These are phyloP conservation scores for Hippoglossus stenolepis DNA, from an alignment of 2,113 vertebrate genomes.

Conservation along the genomic window DNA sequence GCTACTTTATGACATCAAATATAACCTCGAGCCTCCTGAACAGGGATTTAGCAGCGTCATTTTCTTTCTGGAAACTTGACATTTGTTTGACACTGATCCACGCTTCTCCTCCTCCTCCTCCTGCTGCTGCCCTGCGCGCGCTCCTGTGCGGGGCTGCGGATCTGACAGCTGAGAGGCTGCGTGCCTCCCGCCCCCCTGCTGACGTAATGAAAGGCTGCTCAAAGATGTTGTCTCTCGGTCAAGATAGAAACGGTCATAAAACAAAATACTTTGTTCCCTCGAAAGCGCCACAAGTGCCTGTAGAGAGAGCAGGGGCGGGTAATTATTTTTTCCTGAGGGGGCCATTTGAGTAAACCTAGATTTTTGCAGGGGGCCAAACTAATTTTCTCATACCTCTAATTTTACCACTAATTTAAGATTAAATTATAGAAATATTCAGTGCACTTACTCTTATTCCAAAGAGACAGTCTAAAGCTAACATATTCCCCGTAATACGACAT, in stretches of 20 bases:
- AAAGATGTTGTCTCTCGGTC: not conserved
- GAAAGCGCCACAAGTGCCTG: not conserved
- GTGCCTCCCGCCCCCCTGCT: constrained; percentile 1
- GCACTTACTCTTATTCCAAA: too few species aligned
- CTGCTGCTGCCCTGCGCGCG: not conserved
- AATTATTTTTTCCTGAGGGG: too few species aligned
- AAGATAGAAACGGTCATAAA: not conserved
- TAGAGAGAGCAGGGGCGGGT: too few species aligned
- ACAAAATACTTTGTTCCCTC: not conserved
- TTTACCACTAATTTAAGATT: too few species aligned
- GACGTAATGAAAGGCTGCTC: constrained; percentile 8
- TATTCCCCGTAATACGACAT: too few species aligned
- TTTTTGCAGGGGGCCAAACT: too few species aligned
- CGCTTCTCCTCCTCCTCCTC: not conserved
- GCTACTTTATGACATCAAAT: constrained; percentile 42
- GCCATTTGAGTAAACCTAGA: too few species aligned
- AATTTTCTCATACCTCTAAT: too few species aligned
- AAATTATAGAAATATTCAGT: too few species aligned
- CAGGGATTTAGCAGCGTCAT: constrained; percentile 76
- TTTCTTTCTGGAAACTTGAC: constrained; percentile 77
- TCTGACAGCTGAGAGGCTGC: constrained; percentile 21
- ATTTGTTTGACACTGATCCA: constrained; percentile 50
- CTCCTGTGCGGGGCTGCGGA: not conserved
- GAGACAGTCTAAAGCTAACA: too few species aligned
- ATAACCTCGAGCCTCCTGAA: constrained; percentile 79